Base-by-base conservation (phyloP, 2,888 invertebrate genomes). In the Fabriciana adippe region DNA sequence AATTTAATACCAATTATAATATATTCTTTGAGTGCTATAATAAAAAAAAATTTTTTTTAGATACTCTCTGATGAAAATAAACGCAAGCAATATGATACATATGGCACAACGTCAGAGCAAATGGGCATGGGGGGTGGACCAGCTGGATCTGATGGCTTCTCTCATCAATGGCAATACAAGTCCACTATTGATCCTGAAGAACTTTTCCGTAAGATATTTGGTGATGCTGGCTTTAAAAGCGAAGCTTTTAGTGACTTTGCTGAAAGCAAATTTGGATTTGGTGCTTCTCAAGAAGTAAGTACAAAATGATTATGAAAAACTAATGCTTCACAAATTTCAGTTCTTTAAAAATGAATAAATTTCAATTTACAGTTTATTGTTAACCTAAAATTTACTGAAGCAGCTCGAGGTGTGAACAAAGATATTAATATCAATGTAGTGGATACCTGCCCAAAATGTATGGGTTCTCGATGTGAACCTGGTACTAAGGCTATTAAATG, bases 101-200 rank as follows among this genome's bases (percentile, higher is more conserved):
- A 95, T 93, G 99, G 99, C 0, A 95, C 97, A 41, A 97, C 97
- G 0, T 94, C 97, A 0, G 97, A 97, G 62, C 96, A 97, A 81
- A 97, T 97, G 96, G 96, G 96, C 18, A 95, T 96, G 85, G 94
- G 95, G 5, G 90, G 95, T 5, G 90, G 92, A 0, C 89, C 93
- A 0, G 84, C 91, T 16, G 95, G 94, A 1, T 55, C 74, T 1
- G 93, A 95, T 63, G 95, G 95, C 6, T 96, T 95, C 79, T 93
- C 94, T 55, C 95, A 96, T 78, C 94, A 94, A 75, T 98, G 97
- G 97, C 95, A 96, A 77, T 98, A 97, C 83, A 96, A 96, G 73
- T 96, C 97, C 0, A 95, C 95, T 11, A 95, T 99, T 75, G 98
- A 99, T 87, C 99, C 99, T 0, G 99, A 99, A 82, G 99, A 99